A percentile compares a stretch with the other conserved stretches of the same genome.
Conservation (phyloP, 2,888 invertebrate genomes). For the Phengaris alcon region DNA sequence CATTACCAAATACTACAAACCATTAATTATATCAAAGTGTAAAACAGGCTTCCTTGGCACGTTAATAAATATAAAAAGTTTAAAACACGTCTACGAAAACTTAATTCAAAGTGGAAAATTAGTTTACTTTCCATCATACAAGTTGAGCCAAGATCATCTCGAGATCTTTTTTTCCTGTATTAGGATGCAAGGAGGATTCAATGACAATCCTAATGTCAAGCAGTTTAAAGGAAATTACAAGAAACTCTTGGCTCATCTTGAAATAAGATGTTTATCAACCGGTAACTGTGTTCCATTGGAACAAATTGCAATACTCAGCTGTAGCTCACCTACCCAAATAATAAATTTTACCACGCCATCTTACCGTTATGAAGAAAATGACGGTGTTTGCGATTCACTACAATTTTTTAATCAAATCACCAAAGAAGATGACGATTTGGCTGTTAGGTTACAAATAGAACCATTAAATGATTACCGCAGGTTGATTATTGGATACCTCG, state of each 20-base stretch:
- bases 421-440: slow-evolving; percentile 13
- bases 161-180: slow-evolving; percentile 29
- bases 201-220: neutral
- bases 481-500: too few species aligned
- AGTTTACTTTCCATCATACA: slow-evolving; percentile 33
- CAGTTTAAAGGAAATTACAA: slow-evolving; percentile 25
- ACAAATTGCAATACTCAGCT: slow-evolving; percentile 31
- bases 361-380: neutral
- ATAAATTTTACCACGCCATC: slow-evolving; percentile 31
- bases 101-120: slow-evolving; percentile 32
- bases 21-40: slow-evolving; percentile 3
- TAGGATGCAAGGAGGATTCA: slow-evolving; percentile 31
- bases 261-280: slow-evolving; percentile 29
- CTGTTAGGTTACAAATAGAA: neutral
- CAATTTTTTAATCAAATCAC: slow-evolving; percentile 8
- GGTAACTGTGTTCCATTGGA: slow-evolving; percentile 33
- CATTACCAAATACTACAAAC: slow-evolving; percentile 22
- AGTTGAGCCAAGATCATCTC: slow-evolving; percentile 33
- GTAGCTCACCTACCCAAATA: slow-evolving; percentile 32
- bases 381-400: neutral
- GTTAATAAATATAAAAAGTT: too few species aligned
- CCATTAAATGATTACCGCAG: slow-evolving; percentile 7
- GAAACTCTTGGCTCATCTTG: slow-evolving; percentile 26
- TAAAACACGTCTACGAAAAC: slow-evolving; percentile 31
- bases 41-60: slow-evolving; percentile 35